A percentile compares a stretch with the other conserved stretches of the same genome.
Conservation (phyloP, 2,888 invertebrate species). For the Drosophila kanekoi region DNA sequence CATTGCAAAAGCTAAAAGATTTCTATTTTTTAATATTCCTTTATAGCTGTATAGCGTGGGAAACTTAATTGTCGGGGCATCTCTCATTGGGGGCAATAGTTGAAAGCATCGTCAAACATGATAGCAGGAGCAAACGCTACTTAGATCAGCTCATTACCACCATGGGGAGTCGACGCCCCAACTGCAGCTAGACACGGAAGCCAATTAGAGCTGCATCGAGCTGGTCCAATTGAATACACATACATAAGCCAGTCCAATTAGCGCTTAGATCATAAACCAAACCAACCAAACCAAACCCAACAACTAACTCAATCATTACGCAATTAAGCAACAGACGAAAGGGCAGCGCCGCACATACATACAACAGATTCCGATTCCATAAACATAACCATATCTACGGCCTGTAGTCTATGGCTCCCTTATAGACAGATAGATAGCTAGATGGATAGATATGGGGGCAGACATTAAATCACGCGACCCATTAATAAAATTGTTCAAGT, state of each 20-base stretch:
- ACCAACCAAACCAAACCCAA: conserved; percentile 22
- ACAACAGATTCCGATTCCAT: conserved; percentile 19
- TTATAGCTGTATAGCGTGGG: conserved; percentile 38
- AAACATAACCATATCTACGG: conserved; percentile 19
- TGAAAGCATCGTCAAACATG: conserved; percentile 7
- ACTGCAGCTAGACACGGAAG: conserved; percentile 37
- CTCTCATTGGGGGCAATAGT: conserved; percentile 11
- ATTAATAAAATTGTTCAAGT: conserved; percentile 75
- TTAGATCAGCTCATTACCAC: conserved; percentile 54
- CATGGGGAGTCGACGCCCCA: conserved; percentile 53
- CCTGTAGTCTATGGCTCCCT: conserved; percentile 19
- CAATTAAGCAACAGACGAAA: conserved; percentile 58
- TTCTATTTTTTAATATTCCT: not conserved
- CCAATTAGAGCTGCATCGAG: conserved; percentile 39
- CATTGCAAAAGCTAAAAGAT: conserved; percentile 2
- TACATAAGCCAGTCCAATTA: conserved; percentile 57
- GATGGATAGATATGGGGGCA: conserved; percentile 35
- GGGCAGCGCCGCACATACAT: conserved; percentile 15
- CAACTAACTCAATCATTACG: conserved; percentile 77
- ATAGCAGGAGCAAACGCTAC: conserved; percentile 17
- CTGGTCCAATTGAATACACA: conserved; percentile 43
- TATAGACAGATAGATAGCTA: conserved; percentile 19
- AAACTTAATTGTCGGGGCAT: conserved; percentile 23
- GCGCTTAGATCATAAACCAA: conserved; percentile 68
- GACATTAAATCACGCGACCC: conserved; percentile 78